Evolutionary conservation across 2,113 vertebrate genomes (phyloP).

Genomic region (Orthonyx spaldingii): DNA sequence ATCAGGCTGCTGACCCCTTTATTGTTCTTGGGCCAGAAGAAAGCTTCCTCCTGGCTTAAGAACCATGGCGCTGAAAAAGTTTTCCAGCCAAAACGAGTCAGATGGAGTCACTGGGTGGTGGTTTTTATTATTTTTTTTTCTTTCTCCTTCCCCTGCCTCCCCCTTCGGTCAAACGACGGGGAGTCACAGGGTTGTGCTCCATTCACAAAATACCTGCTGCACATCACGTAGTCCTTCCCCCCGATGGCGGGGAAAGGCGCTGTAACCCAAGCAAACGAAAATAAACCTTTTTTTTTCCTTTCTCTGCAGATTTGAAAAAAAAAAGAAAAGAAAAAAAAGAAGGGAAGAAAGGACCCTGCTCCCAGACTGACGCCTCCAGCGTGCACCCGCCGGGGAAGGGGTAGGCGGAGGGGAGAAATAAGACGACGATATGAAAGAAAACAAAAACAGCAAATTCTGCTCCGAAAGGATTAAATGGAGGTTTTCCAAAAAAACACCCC

Average conservation of each 20-base stretch:
- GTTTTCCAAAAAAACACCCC: slow-evolving; percentile 55
- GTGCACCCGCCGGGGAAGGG: neutral
- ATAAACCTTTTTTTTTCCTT: slow-evolving; percentile 39
- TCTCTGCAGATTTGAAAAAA: neutral
- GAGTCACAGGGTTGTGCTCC: slow-evolving; percentile 62
- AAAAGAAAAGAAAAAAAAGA: neutral
- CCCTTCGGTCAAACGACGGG: slow-evolving; percentile 16
- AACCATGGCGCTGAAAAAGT: slow-evolving; percentile 46
- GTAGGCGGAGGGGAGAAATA: neutral
- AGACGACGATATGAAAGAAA: neutral
- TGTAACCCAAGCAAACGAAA: slow-evolving; percentile 59
- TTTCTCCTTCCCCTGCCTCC: slow-evolving; percentile 44
- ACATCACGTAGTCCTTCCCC: slow-evolving; percentile 78
- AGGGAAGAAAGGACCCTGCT: slow-evolving; percentile 20
- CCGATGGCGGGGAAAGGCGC: slow-evolving; percentile 13
- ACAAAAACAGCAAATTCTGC: slow-evolving; percentile 55
- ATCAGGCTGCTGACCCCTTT: slow-evolving; percentile 79
- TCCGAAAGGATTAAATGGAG: slow-evolving; percentile 63
- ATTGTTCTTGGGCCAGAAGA: slow-evolving; percentile 83
- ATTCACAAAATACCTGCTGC: slow-evolving; percentile 78
- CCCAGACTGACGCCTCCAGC: slow-evolving; percentile 38
- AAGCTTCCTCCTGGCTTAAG: slow-evolving; percentile 76
- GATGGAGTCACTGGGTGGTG: slow-evolving; percentile 44
- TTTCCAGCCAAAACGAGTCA: slow-evolving; percentile 67
- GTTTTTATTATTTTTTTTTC: slow-evolving; percentile 1